Percentiles rank a stretch among this genome's conserved stretches.
These are phyloP conservation scores for Diorhabda carinulata DNA, from an alignment of 1,140 invertebrate genomes.

Conservation along the genomic window DNA sequence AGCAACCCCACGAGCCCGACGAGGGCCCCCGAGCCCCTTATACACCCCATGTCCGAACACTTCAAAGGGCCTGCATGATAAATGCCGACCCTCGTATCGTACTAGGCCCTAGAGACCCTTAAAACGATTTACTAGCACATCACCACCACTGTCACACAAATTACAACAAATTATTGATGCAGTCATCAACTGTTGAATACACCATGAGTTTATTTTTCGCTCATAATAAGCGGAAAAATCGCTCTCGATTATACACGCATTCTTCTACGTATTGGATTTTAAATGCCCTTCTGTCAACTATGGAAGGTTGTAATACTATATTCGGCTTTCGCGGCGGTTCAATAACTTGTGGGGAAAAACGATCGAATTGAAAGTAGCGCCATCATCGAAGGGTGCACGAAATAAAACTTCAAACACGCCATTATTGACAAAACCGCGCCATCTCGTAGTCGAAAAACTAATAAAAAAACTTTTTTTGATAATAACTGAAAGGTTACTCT, in stretches of 20 bases:
- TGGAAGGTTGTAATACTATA: slow-evolving; percentile 38
- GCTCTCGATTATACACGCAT: slow-evolving; percentile 12
- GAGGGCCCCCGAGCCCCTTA: slow-evolving; percentile 24
- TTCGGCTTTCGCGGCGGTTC: slow-evolving; percentile 20
- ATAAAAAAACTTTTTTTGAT: too few relatives aligned
- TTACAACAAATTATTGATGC: slow-evolving; percentile 39
- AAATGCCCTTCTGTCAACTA: slow-evolving; percentile 26
- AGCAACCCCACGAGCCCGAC: slow-evolving; percentile 30
- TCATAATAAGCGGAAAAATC: slow-evolving; percentile 4
- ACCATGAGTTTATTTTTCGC: slow-evolving; percentile 4
- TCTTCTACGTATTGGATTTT: slow-evolving; percentile 15
- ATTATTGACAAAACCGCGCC: not conserved
- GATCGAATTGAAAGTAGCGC: slow-evolving; percentile 33
- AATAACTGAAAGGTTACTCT: too few relatives aligned
- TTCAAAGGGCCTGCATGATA: slow-evolving; percentile 26
- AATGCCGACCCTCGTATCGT: slow-evolving; percentile 14
- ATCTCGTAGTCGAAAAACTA: not conserved
- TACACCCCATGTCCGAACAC: slow-evolving; percentile 31
- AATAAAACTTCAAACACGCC: not conserved
- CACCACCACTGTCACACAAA: slow-evolving; percentile 32
- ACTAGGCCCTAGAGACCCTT: slow-evolving; percentile 25
- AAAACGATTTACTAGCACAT: slow-evolving; percentile 36
- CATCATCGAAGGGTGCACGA: slow-evolving; percentile 16
- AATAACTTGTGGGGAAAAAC: slow-evolving; percentile 28
- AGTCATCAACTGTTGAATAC: slow-evolving; percentile 39